These are phyloP conservation scores for Acanthiza pusilla DNA, from an alignment of 2,797 vertebrate species.

Conservation along the genomic window DNA sequence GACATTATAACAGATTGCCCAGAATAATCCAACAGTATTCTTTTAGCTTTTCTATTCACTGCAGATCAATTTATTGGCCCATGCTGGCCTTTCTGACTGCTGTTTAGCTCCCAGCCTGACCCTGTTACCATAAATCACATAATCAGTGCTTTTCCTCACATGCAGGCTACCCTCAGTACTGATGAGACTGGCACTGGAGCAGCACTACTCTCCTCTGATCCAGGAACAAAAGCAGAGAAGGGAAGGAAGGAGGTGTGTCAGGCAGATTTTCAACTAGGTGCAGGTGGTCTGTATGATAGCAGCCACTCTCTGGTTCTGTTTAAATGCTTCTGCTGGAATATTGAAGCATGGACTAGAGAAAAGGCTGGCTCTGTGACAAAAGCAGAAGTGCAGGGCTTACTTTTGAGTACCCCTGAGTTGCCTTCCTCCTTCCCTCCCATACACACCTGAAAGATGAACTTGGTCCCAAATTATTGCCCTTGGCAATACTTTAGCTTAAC, in stretches of 20 bases:
- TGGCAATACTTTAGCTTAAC: not conserved
- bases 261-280: not conserved
- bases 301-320: not conserved
- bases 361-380: not conserved
- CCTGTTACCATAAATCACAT: not conserved
- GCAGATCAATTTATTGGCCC: not conserved
- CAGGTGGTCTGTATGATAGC: not conserved
- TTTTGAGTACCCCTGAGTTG: not conserved
- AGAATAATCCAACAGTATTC: not conserved
- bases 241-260: not conserved
- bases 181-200: not conserved
- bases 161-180: not conserved
- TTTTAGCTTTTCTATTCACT: not conserved
- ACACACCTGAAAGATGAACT: not conserved
- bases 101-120: not conserved
- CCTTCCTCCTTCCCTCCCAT: not conserved
- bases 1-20: not conserved
- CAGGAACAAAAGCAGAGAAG: not conserved
- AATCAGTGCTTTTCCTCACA: not conserved
- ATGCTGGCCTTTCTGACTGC: not conserved
- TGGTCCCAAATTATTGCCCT: not conserved
- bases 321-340: not conserved
- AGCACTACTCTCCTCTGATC: not conserved
- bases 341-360: not conserved
- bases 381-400: fast-evolving